Evolutionary conservation across 2,797 vertebrate species (phyloP), one percentile per base, ranked within the genome.

Genomic region (Neosilurus mollespiculum): DNA sequence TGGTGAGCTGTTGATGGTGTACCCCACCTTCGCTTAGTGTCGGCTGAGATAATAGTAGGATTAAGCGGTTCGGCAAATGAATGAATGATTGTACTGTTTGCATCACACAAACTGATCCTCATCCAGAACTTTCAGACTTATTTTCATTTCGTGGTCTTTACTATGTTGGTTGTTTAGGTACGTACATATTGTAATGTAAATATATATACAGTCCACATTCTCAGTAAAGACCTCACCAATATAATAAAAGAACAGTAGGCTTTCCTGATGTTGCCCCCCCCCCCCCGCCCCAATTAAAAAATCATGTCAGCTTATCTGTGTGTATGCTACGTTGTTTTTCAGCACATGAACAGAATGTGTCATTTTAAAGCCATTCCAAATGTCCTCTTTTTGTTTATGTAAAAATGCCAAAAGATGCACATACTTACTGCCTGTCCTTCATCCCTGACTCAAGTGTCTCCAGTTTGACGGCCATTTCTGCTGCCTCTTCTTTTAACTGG

Each of bases 351-450:
- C 10, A 76, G 26, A 9, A 14, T 3, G 11, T 59, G 30, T 59
- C 0, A 37, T 49, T 43, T 43, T 16, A 24, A 24, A 64, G 22
- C 7, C 22, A 78, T 62, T 61, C 24, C 62, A 9, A 20, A 26
- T 53, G 9, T 14, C 65, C 9, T 65, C 8, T 64, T 64, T 26
- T 26, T 12, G 9, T 24, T 61, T 49, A 78, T 51, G 37, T 64
- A 51, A 78, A 24, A 62, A 78, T 53, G 15, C 1, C 20, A 64
- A 64, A 78, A 64, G 37, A 51, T n/a, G 20, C 26, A 65, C 59
- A 51, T 20, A 88, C 89, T 89, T n/a, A 90, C 90, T 84, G 89
- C 43, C 88, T 87, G 78, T 80, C 88, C 51, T 88, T 86, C 1
- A 84, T 79, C 34, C 89, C 77, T 22, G 51, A 62, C 34, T 88